Evolutionary conservation across 2,888 invertebrate genomes (phyloP).

Genomic region (Villa cingulata): DNA sequence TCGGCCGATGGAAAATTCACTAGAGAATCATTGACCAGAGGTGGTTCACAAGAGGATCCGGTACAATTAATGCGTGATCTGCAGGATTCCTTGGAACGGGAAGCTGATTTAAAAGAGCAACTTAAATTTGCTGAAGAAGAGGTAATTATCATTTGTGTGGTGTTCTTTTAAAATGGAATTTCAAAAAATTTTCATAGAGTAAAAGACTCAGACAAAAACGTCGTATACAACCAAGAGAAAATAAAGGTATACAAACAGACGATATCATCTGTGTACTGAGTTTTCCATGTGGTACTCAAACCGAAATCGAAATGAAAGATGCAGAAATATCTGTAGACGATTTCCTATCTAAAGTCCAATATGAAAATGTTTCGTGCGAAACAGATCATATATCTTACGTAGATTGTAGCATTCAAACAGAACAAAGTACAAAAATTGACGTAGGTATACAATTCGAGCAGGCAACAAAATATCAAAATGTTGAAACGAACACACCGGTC

Average conservation of each 20-base stretch:
- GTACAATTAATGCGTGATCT: conserved; percentile 71
- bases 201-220: conserved; percentile 16
- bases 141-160: conserved; percentile 36
- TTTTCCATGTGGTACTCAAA: conserved; percentile 30
- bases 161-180: neutral
- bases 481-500: neutral
- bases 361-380: neutral
- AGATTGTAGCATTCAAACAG: neutral
- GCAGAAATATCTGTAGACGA: neutral
- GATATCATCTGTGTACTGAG: conserved; percentile 15
- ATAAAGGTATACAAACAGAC: conserved; percentile 30
- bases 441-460: neutral
- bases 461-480: neutral
- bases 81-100: conserved; percentile 83
- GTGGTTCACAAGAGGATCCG: conserved; percentile 69
- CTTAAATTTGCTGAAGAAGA: conserved; percentile 87
- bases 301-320: conserved; percentile 10
- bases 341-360: neutral
- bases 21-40: conserved; percentile 58
- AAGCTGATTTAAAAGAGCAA: conserved; percentile 87
- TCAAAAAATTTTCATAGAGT: conserved; percentile 8
- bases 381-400: conserved; percentile 1
- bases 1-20: conserved; percentile 58
- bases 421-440: neutral
- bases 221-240: conserved; percentile 16